Conservation (phyloP, 2,113 vertebrate species). For the Suncus etruscus region DNA sequence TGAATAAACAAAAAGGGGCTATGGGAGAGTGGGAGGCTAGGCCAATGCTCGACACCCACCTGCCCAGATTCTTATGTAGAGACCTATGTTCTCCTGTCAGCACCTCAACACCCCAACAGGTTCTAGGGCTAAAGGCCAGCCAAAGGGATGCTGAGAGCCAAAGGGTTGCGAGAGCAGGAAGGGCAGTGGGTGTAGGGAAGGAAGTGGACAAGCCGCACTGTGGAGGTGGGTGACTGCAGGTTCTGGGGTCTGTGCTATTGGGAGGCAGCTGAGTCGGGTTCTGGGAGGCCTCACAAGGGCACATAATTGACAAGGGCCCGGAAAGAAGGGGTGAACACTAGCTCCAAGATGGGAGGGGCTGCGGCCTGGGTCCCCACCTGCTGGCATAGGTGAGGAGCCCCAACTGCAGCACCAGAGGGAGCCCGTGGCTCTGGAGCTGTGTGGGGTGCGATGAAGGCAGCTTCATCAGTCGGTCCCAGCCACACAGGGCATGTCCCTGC, state of each 20-base stretch:
- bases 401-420: conserved; percentile 52
- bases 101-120: background rate
- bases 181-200: background rate
- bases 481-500: conserved; percentile 69
- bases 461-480: conserved; percentile 78
- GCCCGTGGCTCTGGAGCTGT: conserved; percentile 59
- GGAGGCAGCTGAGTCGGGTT: conserved; percentile 59
- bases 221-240: background rate
- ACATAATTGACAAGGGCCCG: conserved; percentile 1
- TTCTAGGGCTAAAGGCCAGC: background rate
- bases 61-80: conserved; percentile 55
- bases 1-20: conserved; percentile 51
- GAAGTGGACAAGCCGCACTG: conserved; percentile 41
- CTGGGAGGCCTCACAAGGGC: background rate
- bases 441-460: background rate
- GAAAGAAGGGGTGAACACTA: conserved; percentile 78
- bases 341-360: conserved; percentile 41
- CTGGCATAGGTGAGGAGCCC: conserved; percentile 22
- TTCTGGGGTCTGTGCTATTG: conserved; percentile 48
- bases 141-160: conserved; percentile 26
- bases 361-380: background rate
- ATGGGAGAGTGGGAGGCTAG: background rate
- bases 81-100: conserved; percentile 53
- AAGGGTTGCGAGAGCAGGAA: background rate
- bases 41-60: conserved; percentile 52